Evolutionary conservation across 2,797 vertebrate genomes (phyloP).

Genomic region (Antennarius maculatus): DNA sequence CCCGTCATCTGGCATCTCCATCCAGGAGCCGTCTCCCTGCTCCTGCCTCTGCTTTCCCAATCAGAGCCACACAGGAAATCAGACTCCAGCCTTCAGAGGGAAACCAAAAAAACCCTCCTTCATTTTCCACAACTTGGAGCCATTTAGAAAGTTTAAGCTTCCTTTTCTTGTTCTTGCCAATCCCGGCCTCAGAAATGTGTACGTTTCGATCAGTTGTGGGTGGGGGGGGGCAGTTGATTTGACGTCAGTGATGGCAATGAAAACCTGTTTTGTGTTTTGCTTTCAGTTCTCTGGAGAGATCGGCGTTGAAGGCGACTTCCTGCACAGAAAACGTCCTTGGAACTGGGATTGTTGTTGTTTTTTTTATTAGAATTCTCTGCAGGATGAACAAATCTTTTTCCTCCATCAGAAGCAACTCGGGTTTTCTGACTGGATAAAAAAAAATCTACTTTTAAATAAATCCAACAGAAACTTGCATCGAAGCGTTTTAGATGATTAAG

Average conservation of each 20-base stretch:
- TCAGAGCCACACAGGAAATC: conserved; percentile 82
- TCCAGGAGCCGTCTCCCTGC: conserved; percentile 69
- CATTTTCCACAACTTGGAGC: conserved; percentile 75
- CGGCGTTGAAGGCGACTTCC: conserved; percentile 20
- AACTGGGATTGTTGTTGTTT: background rate
- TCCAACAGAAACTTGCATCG: no score
- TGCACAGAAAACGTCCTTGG: conserved; percentile 20
- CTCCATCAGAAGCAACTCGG: no score
- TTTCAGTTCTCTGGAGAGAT: conserved; percentile 23
- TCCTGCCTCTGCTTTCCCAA: conserved; percentile 82
- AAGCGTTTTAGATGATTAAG: no score
- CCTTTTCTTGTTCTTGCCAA: conserved; percentile 78
- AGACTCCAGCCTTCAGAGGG: conserved; percentile 76
- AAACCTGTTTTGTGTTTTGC: conserved; percentile 25
- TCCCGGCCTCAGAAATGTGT: conserved; percentile 69
- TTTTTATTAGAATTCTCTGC: background rate
- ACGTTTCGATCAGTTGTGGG: conserved; percentile 37
- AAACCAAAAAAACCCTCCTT: conserved; percentile 62
- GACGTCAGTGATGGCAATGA: conserved; percentile 6
- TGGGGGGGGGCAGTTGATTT: background rate
- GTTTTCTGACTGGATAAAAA: no score
- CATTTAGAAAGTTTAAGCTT: conserved; percentile 68
- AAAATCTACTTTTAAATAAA: no score
- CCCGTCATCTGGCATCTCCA: conserved; percentile 79
- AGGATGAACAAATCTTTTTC: background rate